Conservation (phyloP, 2,113 vertebrate species). For the Zosterops pallidus region DNA sequence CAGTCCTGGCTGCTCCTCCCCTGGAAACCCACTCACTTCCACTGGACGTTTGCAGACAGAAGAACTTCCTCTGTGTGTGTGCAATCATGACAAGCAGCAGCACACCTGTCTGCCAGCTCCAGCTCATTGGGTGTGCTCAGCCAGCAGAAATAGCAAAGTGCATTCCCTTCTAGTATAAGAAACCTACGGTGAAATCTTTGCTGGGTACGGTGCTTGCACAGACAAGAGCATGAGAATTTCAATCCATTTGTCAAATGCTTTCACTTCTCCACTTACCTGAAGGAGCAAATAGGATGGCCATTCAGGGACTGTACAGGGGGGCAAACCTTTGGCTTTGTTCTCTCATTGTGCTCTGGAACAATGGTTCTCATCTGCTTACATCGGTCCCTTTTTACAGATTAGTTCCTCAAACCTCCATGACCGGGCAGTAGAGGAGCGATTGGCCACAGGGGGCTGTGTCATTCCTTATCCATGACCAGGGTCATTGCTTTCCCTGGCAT, state of each 20-base stretch:
- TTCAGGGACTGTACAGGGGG: too few species aligned
- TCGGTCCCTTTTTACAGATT: background rate
- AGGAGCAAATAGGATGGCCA: background rate
- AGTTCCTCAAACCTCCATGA: background rate
- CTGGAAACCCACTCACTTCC: background rate
- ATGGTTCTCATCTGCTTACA: background rate
- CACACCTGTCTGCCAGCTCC: background rate
- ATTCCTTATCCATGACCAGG: background rate
- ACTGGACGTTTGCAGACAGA: background rate
- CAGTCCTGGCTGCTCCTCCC: background rate
- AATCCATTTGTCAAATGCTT: accelerated
- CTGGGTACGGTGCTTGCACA: background rate
- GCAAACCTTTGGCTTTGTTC: background rate
- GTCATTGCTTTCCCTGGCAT: background rate
- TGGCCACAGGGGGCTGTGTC: background rate
- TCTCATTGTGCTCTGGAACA: background rate
- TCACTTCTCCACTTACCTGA: background rate
- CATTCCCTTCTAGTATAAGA: background rate
- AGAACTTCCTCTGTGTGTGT: background rate
- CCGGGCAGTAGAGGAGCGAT: background rate
- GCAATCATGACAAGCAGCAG: accelerated
- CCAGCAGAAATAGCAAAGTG: background rate
- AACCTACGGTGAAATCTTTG: background rate
- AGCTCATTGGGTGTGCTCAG: accelerated
- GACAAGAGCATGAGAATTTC: accelerated